phyloP scores from a whole-genome alignment of 1,140 invertebrate species.

The Akabosia matsudoensis region DNA sequence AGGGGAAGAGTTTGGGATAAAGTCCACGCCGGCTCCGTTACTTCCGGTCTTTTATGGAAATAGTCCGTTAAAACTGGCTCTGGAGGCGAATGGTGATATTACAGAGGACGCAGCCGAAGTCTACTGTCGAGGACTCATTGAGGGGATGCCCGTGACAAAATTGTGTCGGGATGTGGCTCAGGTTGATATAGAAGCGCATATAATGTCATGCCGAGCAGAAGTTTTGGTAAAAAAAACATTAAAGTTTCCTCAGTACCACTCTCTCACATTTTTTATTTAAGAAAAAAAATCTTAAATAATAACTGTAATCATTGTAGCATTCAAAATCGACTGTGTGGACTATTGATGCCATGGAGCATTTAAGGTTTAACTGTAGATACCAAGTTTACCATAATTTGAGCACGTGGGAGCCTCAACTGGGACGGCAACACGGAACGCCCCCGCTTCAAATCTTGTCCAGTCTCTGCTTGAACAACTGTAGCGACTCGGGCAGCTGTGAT shows the following conservation, averaged over 20 bases:
- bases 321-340: conserved; percentile 39
- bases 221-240: conserved; percentile 37
- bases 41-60: conserved; percentile 36
- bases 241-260: background rate
- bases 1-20: conserved; percentile 30
- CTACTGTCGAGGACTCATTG: conserved; percentile 43
- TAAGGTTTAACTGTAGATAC: conserved; percentile 45
- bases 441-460: conserved; percentile 42
- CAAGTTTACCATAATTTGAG: conserved; percentile 46
- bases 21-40: conserved; percentile 9
- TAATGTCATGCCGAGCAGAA: conserved; percentile 38
- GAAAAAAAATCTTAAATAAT: background rate
- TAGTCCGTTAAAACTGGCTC: background rate
- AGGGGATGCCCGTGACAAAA: conserved; percentile 44
- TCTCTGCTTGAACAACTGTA: conserved; percentile 45
- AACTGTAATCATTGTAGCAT: conserved; percentile 26
- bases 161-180: conserved; percentile 43
- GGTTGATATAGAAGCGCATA: conserved; percentile 41
- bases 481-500: conserved; percentile 36
- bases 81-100: background rate
- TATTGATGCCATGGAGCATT: conserved; percentile 42
- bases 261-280: conserved; percentile 26
- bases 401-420: conserved; percentile 46
- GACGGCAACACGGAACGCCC: conserved; percentile 45
- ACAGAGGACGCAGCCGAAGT: conserved; percentile 43